Evolutionary conservation across 92 coral and sea anemone genomes (phyloP).

Genomic region (Zoanthus gigantus): DNA sequence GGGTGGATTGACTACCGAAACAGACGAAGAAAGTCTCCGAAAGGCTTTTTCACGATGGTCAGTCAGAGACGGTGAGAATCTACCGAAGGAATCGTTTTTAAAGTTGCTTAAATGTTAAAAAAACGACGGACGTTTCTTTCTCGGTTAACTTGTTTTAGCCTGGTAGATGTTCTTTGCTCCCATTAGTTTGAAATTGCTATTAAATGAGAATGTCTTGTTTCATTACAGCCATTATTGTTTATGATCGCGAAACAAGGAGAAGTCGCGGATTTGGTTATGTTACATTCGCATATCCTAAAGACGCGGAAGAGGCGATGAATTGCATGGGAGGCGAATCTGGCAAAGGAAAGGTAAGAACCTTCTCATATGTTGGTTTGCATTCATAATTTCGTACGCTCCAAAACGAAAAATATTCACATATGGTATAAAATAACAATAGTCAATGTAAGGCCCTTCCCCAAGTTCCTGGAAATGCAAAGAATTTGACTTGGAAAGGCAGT

Average conservation of each 20-base stretch:
- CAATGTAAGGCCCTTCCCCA: too few relatives aligned
- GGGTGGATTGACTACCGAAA: conserved; percentile 32
- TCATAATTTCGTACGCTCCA: too few relatives aligned
- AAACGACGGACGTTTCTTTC: background rate
- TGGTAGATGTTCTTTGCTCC: too few relatives aligned
- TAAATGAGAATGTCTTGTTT: background rate
- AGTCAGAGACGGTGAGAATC: conserved; percentile 36
- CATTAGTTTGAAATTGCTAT: too few relatives aligned
- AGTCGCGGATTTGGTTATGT: conserved; percentile 99
- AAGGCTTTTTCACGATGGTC: conserved; percentile 45
- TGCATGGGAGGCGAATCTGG: conserved; percentile 88
- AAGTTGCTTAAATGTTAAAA: background rate
- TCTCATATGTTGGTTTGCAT: too few relatives aligned
- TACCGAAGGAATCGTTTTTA: background rate
- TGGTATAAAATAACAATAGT: too few relatives aligned
- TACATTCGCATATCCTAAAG: conserved; percentile 74
- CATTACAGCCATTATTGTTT: conserved; percentile 83
- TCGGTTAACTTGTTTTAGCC: too few relatives aligned
- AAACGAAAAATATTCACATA: too few relatives aligned
- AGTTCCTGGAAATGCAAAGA: too few relatives aligned
- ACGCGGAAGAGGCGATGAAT: conserved; percentile 92
- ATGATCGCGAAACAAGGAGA: conserved; percentile 87
- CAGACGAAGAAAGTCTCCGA: conserved; percentile 41
- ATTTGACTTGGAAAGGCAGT: too few relatives aligned
- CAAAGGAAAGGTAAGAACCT: conserved; percentile 69